Evolutionary conservation across 2,797 vertebrate species (phyloP).

Genomic region (Microhierax caerulescens): DNA sequence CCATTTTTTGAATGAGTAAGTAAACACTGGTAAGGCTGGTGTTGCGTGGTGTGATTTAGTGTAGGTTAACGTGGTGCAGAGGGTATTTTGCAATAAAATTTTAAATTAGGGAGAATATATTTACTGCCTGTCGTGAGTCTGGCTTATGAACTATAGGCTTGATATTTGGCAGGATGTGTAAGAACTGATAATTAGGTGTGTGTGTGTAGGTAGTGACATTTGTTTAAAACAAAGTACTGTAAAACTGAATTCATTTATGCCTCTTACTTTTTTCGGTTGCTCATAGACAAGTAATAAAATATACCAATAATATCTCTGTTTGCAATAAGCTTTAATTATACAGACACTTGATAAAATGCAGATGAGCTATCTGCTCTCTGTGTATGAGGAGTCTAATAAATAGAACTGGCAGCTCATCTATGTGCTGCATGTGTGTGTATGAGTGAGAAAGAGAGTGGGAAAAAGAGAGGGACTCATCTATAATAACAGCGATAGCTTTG

Average conservation of each 20-base stretch:
- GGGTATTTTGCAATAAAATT: slow-evolving; percentile 78
- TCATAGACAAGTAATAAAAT: slow-evolving; percentile 76
- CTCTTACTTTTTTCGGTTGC: slow-evolving; percentile 72
- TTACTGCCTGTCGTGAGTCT: slow-evolving; percentile 73
- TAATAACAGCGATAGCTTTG: slow-evolving; percentile 53
- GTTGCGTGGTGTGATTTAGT: slow-evolving; percentile 73
- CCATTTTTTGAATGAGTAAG: slow-evolving; percentile 37
- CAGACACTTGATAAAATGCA: slow-evolving; percentile 75
- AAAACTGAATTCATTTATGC: slow-evolving; percentile 77
- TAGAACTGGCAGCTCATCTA: slow-evolving; percentile 38
- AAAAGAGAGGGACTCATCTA: neutral
- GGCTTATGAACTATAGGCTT: slow-evolving; percentile 77
- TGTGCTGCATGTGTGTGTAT: slow-evolving; percentile 1
- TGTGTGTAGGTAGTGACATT: slow-evolving; percentile 75
- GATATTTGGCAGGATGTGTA: slow-evolving; percentile 77
- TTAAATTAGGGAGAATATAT: slow-evolving; percentile 76
- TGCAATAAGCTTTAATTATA: slow-evolving; percentile 79
- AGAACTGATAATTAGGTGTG: slow-evolving; percentile 77
- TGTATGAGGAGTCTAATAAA: slow-evolving; percentile 65
- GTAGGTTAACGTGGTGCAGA: slow-evolving; percentile 70
- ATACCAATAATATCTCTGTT: slow-evolving; percentile 76
- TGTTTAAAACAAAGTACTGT: slow-evolving; percentile 77
- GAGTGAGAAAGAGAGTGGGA: neutral
- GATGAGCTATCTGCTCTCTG: slow-evolving; percentile 73
- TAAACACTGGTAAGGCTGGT: slow-evolving; percentile 61